Base-by-base conservation (phyloP, 2,113 vertebrate species). In the Burhinus bistriatus region DNA sequence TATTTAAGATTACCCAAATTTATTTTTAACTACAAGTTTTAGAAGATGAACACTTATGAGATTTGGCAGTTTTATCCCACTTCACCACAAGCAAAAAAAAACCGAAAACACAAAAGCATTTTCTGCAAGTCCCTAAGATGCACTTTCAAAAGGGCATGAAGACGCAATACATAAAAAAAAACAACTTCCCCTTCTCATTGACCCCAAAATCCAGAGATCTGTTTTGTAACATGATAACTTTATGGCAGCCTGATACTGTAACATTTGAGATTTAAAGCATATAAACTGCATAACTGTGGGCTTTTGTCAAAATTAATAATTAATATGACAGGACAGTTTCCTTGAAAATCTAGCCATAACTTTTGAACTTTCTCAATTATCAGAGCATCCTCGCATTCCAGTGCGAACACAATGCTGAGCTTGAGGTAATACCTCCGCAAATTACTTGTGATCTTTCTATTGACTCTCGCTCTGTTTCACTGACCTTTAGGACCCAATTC, bases 91-190 rank as follows among this genome's bases (percentile, higher is more conserved):
- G 16, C 1, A 42, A 11, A 29, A 42, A 64, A 71, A 5, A 8
- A 0, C 0, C 12, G 9, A 13, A 71, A 76, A 18, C 19, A 58
- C 4, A 61, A 45, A 78, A 52, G 0, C 6, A 26, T 55, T 83
- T 88, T 27, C 15, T 90, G 5, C 15, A 26, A 57, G 20, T 69
- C 8, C 32, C 9, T 30, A 38, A 84, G 8, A 77, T 17, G 6
- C 6, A 30, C 12, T 34, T 76, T 93, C 19, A 14, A 59, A 71
- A 64, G 4, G 2, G 1, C 0, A 0, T 32, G 25, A 72, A 80
- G 5, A 5, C 3, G 6, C 3, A 72, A 40, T 23, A 38, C 0
- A 11, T 8, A 5, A 51, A 12, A 51, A 16, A 21, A 59, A 69
- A 0, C 11, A 61, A 26, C 9, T 52, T 40, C 2, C 18, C 16